Evolutionary conservation across 2,797 vertebrate genomes (phyloP).

Genomic region (Cuniculus paca): DNA sequence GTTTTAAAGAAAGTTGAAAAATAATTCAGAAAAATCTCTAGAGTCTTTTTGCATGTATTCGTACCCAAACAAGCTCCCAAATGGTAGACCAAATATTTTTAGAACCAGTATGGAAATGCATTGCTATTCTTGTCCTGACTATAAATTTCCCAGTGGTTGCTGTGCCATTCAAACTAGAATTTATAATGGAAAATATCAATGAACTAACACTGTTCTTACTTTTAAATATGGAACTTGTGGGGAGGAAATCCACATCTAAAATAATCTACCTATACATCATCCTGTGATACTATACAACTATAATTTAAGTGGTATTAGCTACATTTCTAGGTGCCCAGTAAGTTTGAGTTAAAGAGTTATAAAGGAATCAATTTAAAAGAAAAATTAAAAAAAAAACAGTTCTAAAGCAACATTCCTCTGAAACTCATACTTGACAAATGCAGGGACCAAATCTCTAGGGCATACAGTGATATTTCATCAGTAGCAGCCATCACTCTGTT

Average conservation of each 20-base stretch:
- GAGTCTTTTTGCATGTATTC: not conserved
- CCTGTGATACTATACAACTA: not conserved
- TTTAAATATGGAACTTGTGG: constrained; percentile 39
- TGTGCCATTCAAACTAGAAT: constrained; percentile 42
- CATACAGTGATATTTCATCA: not conserved
- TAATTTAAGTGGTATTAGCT: not conserved
- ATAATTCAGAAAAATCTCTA: constrained; percentile 23
- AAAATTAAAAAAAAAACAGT: not conserved
- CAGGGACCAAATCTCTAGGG: not conserved
- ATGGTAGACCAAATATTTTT: constrained; percentile 63
- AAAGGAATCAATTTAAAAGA: constrained; percentile 32
- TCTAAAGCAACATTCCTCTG: not conserved
- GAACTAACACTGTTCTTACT: not conserved
- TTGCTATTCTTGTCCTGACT: not conserved
- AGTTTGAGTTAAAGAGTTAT: constrained; percentile 29
- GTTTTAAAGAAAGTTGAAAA: not conserved
- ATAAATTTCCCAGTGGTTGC: constrained; percentile 28
- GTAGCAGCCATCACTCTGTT: not conserved
- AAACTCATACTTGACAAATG: not conserved
- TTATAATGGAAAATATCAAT: constrained; percentile 46
- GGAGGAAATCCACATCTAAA: not conserved
- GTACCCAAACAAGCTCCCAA: constrained; percentile 11
- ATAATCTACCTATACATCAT: constrained; percentile 1
- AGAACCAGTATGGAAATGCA: constrained; percentile 36
- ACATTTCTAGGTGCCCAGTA: not conserved